Evolutionary conservation across 2,888 invertebrate genomes (phyloP).

Genomic region (Lithodes maja): DNA sequence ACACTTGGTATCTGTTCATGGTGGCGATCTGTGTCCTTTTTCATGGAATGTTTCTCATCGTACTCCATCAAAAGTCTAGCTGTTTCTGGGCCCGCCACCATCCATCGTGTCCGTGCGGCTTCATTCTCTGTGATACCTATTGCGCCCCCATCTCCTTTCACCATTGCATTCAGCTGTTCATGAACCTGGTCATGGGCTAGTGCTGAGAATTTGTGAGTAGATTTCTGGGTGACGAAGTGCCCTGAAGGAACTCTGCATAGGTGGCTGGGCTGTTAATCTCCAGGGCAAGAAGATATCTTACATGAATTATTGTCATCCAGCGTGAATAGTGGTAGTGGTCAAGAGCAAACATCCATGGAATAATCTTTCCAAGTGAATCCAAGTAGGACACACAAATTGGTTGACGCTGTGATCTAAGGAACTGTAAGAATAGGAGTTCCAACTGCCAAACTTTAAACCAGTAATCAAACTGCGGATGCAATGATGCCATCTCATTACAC

Average conservation of each 20-base stretch:
- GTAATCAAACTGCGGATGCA: no score
- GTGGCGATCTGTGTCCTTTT: no score
- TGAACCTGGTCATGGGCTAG: neutral
- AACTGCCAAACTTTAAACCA: no score
- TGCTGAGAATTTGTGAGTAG: neutral
- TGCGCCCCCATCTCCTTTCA: neutral
- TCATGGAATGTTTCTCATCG: no score
- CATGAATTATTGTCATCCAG: neutral
- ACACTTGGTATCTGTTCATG: no score
- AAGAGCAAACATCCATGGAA: neutral
- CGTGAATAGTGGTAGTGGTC: neutral
- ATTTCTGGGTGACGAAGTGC: neutral
- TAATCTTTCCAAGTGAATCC: neutral
- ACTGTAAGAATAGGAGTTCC: neutral
- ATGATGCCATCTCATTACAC: no score
- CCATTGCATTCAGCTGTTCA: neutral
- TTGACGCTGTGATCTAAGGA: slow-evolving; percentile 1
- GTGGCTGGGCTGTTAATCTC: no score
- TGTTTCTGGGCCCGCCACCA: neutral
- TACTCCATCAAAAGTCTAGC: neutral
- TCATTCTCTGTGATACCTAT: neutral
- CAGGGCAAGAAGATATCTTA: no score
- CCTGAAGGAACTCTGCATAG: no score
- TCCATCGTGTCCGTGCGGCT: neutral
- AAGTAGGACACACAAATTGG: neutral